Evolutionary conservation across 2,797 vertebrate genomes (phyloP).

Genomic region (Acrocephalus scirpaceus): DNA sequence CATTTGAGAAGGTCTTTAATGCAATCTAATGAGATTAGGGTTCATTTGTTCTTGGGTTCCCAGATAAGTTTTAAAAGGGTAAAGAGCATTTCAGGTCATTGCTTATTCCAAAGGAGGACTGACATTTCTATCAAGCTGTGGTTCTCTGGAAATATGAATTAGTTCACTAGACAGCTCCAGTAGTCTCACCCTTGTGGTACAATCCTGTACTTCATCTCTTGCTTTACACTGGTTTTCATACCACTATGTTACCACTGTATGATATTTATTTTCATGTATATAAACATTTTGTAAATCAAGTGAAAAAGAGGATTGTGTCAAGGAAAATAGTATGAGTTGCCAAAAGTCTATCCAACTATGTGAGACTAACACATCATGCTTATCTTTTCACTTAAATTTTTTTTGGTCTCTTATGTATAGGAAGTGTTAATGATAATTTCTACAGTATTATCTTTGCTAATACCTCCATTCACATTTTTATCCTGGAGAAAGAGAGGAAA

Average conservation of each 20-base stretch:
- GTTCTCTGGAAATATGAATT: background rate
- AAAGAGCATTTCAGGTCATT: background rate
- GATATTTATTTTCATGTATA: background rate
- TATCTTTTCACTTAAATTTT: background rate
- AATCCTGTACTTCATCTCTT: background rate
- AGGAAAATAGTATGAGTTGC: background rate
- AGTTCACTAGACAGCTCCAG: background rate
- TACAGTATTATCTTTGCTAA: background rate
- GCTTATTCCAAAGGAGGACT: background rate
- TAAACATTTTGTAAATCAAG: background rate
- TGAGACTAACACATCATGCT: background rate
- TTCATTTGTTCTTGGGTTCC: background rate
- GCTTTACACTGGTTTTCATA: background rate
- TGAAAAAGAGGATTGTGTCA: background rate
- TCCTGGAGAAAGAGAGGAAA: background rate
- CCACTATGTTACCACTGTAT: background rate
- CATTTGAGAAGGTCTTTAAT: background rate
- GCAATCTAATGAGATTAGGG: background rate
- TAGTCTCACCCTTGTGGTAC: background rate
- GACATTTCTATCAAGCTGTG: background rate
- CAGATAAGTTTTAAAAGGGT: constrained; percentile 3
- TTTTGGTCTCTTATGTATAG: background rate
- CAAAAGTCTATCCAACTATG: background rate
- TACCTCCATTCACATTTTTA: background rate
- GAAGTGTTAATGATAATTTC: background rate